Evolutionary conservation across 2,888 invertebrate species (phyloP).

Genomic region (Campaea margaritaria): DNA sequence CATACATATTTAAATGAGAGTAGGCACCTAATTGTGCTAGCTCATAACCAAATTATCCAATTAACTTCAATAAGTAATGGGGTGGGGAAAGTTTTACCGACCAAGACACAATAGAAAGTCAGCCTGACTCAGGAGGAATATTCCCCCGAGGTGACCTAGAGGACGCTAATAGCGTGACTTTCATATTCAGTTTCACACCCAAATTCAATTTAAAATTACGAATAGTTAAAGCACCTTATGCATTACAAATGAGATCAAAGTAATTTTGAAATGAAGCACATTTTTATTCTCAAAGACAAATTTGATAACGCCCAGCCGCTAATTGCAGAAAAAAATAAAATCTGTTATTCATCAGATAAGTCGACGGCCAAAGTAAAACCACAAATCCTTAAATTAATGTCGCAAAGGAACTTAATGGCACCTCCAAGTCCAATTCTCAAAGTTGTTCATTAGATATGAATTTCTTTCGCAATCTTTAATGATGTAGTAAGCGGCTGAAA

Average conservation of each 20-base stretch:
- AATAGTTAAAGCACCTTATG: slow-evolving; percentile 25
- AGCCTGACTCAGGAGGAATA: slow-evolving; percentile 2
- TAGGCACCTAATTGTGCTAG: slow-evolving; percentile 6
- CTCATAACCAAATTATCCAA: slow-evolving; percentile 13
- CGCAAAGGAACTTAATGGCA: slow-evolving; percentile 10
- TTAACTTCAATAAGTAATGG: slow-evolving; percentile 11
- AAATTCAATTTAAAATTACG: slow-evolving; percentile 23
- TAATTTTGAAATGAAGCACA: slow-evolving; percentile 21
- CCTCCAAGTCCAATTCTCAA: slow-evolving; percentile 19
- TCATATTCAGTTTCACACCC: slow-evolving; percentile 11
- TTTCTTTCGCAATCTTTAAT: slow-evolving; percentile 28
- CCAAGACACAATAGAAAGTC: slow-evolving; percentile 15
- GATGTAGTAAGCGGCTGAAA: slow-evolving; percentile 34
- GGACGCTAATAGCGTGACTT: slow-evolving; percentile 13
- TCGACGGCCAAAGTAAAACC: slow-evolving; percentile 4
- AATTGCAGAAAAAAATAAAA: slow-evolving; percentile 14
- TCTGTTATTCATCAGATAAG: slow-evolving; percentile 17
- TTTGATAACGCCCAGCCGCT: slow-evolving; percentile 3
- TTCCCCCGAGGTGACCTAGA: neutral
- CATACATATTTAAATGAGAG: slow-evolving; percentile 25
- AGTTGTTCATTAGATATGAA: slow-evolving; percentile 19
- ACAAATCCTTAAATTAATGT: slow-evolving; percentile 15
- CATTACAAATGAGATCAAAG: slow-evolving; percentile 30
- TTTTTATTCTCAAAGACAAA: slow-evolving; percentile 23
- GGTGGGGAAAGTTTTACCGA: slow-evolving; percentile 16